These are phyloP conservation scores for Sclerurus mexicanus DNA, from an alignment of 2,113 vertebrate species.

Conservation along the genomic window DNA sequence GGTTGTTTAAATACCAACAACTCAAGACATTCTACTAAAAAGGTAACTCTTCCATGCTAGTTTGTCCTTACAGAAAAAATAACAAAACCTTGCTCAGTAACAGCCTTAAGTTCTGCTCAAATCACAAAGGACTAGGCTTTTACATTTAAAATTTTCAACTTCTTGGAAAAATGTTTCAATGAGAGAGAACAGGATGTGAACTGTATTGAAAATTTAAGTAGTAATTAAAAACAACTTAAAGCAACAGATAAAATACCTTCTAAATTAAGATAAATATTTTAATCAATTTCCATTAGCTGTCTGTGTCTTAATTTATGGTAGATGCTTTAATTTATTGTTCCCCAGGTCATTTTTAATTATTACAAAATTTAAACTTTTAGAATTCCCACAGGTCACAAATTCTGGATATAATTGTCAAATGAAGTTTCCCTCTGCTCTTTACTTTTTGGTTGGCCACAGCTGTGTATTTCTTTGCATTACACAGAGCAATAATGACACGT, in stretches of 20 bases:
- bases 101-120: background rate
- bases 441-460: background rate
- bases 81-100: background rate
- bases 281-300: conserved; percentile 23
- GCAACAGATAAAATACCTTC: background rate
- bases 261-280: conserved; percentile 21
- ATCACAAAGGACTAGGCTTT: background rate
- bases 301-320: background rate
- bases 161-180: background rate
- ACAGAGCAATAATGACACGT: background rate
- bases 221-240: background rate
- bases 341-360: background rate
- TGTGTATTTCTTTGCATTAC: background rate
- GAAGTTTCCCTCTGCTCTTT: background rate
- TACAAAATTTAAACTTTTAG: background rate
- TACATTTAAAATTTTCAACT: background rate
- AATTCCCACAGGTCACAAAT: background rate
- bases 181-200: background rate
- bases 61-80: background rate
- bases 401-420: background rate
- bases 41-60: background rate
- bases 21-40: background rate
- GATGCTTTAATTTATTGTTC: conserved; percentile 10
- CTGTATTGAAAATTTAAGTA: background rate
- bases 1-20: background rate